Evolutionary conservation across 1,140 invertebrate species (phyloP).

Genomic region (Coptotermes formosanus): DNA sequence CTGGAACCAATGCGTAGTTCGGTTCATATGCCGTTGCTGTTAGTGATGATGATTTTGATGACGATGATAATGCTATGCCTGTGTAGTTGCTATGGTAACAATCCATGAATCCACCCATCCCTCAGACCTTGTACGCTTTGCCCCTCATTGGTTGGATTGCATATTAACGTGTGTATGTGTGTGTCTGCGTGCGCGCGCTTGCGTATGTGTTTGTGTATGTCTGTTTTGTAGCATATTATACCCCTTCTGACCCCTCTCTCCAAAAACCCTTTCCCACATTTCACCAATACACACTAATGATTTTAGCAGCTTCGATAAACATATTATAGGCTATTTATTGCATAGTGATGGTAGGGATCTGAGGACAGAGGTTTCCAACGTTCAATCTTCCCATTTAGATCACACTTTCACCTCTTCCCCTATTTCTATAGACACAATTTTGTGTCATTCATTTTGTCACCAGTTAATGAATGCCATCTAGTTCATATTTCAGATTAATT

Average conservation of each 20-base stretch:
- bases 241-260: constrained; percentile 11
- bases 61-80: background rate
- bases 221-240: background rate
- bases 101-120: background rate
- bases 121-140: constrained; percentile 5
- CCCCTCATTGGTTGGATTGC: constrained; percentile 3
- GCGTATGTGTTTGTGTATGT: background rate
- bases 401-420: background rate
- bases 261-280: background rate
- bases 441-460: constrained; percentile 16
- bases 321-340: constrained; percentile 15
- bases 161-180: background rate
- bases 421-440: background rate
- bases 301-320: constrained; percentile 16
- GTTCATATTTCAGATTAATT: background rate
- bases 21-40: background rate
- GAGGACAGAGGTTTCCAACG: background rate
- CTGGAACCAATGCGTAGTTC: background rate
- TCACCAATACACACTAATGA: constrained; percentile 8
- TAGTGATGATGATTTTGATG: background rate
- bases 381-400: background rate
- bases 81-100: background rate
- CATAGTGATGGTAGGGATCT: background rate
- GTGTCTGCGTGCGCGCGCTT: background rate
- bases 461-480: constrained; percentile 10